phyloP scores from a whole-genome alignment of 2,888 invertebrate genomes.

The Tiliacea aurago region DNA sequence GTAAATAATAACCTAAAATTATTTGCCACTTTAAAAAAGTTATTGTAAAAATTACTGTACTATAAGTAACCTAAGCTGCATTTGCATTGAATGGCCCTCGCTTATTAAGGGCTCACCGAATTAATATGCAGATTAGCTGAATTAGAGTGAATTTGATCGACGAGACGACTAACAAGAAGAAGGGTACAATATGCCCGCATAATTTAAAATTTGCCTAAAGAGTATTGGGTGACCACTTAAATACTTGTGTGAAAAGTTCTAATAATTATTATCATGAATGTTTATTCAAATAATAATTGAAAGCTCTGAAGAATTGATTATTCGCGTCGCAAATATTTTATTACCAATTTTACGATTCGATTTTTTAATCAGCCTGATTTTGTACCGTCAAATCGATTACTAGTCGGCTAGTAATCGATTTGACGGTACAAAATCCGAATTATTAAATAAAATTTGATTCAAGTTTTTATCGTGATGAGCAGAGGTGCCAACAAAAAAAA shows the following conservation, averaged over 20 bases:
- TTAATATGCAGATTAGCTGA: conserved; percentile 87
- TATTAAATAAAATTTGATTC: too few relatives aligned
- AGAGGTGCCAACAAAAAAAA: too few relatives aligned
- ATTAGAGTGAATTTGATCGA: conserved; percentile 86
- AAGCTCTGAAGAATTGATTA: too few relatives aligned
- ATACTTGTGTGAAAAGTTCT: conserved; percentile 56
- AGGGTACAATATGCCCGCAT: conserved; percentile 85
- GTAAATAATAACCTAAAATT: too few relatives aligned
- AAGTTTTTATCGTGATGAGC: too few relatives aligned
- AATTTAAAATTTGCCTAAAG: conserved; percentile 65
- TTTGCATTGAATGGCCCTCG: conserved; percentile 71
- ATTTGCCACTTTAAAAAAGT: too few relatives aligned
- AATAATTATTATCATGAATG: background rate
- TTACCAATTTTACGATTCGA: too few relatives aligned
- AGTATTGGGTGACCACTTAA: conserved; percentile 71
- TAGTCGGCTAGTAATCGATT: too few relatives aligned
- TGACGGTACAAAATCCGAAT: too few relatives aligned
- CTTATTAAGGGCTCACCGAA: conserved; percentile 74
- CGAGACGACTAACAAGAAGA: conserved; percentile 70
- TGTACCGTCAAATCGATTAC: too few relatives aligned
- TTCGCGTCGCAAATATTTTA: background rate
- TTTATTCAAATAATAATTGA: conserved; percentile 1
- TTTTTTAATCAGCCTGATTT: too few relatives aligned
- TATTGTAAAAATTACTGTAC: too few relatives aligned
- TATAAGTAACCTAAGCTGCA: conserved; percentile 37